These are phyloP conservation scores for Gastrophysa polygoni DNA, from an alignment of 2,888 invertebrate genomes.

Conservation along the genomic window DNA sequence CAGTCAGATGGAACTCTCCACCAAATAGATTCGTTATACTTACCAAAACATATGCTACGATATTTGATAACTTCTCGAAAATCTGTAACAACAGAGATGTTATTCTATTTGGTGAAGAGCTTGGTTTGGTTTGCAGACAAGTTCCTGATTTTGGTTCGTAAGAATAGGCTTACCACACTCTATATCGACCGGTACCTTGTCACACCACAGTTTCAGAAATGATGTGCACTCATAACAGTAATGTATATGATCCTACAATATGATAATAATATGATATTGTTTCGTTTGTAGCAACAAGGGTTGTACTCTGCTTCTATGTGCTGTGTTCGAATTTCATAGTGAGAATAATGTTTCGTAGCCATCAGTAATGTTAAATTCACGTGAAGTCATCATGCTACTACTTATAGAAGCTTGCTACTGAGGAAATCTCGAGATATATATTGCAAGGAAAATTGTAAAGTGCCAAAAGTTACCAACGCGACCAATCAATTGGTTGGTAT, in stretches of 20 bases:
- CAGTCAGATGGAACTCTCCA: neutral
- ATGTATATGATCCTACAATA: conserved; percentile 4
- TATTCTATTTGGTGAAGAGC: neutral
- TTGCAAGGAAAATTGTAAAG: too few species aligned
- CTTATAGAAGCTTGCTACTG: too few species aligned
- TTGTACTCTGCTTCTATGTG: neutral
- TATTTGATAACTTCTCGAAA: too few species aligned
- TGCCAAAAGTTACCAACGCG: too few species aligned
- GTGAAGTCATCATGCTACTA: too few species aligned
- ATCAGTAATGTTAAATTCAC: too few species aligned
- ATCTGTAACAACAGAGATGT: too few species aligned
- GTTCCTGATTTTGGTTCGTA: neutral
- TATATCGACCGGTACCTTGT: conserved; percentile 27
- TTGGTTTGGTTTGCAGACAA: neutral
- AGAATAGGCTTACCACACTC: conserved; percentile 33
- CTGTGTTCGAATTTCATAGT: neutral
- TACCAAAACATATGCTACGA: too few species aligned
- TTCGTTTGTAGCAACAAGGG: conserved; percentile 16
- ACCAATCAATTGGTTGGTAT: too few species aligned
- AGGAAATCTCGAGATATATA: too few species aligned
- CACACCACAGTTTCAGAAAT: conserved; percentile 29
- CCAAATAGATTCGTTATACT: neutral
- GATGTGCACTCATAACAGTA: conserved; percentile 15
- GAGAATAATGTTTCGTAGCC: neutral
- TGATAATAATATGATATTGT: conserved; percentile 10